Evolutionary conservation across 2,113 vertebrate species (phyloP).

Genomic region (Trichechus manatus): DNA sequence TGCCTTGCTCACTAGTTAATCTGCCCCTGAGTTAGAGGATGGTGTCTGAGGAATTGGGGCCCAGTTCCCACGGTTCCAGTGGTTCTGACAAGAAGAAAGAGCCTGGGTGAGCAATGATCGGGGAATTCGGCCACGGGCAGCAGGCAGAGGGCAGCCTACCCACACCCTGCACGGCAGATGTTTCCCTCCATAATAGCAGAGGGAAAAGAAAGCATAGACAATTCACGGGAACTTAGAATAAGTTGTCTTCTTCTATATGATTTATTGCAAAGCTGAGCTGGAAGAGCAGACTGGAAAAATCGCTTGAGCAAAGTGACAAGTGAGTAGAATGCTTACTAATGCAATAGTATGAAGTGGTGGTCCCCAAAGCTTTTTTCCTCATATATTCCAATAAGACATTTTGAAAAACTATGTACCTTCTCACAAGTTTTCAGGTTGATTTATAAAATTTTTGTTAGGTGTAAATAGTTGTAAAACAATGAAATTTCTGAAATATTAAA

Average conservation of each 20-base stretch:
- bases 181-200: neutral
- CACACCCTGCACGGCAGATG: neutral
- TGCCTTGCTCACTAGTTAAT: no score
- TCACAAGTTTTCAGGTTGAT: neutral
- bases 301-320: neutral
- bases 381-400: neutral
- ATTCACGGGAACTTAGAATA: neutral
- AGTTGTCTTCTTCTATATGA: neutral
- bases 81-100: neutral
- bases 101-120: neutral
- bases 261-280: neutral
- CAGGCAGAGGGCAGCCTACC: neutral
- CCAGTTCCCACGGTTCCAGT: neutral
- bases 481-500: neutral
- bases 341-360: neutral
- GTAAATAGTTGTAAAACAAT: neutral
- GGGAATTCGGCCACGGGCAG: neutral
- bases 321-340: neutral
- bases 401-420: neutral
- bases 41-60: neutral
- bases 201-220: neutral
- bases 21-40: no score
- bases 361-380: neutral
- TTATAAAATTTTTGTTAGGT: neutral
- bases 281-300: neutral